Evolutionary conservation across 2,797 vertebrate genomes (phyloP), one percentile per base, ranked within the genome.

Genomic region (Bovichtus diacanthus): DNA sequence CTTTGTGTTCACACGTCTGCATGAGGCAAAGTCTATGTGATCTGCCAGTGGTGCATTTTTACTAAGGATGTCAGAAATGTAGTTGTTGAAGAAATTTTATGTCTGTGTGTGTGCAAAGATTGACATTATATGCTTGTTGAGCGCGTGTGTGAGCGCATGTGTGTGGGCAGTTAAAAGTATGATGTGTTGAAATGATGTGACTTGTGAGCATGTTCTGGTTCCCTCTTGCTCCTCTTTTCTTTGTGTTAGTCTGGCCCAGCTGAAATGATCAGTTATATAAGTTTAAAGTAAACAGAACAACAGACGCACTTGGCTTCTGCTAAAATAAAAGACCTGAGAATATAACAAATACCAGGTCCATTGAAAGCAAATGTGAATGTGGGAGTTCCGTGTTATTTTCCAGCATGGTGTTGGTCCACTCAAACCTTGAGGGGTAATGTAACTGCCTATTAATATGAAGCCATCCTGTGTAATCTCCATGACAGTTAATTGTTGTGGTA

Each of bases 151-250:
- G 61, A 23, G 34, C 6, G 55, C 2, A 11, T 38, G 60, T 50
- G 55, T 51, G 74, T 59, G 66, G 5, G 71, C 50, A 62, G 72
- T 76, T 80, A 51, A 61, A n/a, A 64, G 77, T 82, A 59, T 64
- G 78, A 83, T 10, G 3, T 67, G 67, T 76, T 71, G 70, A 83
- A 78, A 80, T 16, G 6, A 74, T 71, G 80, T 83, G 75, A 84
- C 67, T 71, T 85, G 81, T 85, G 69, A 77, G 85, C 88, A 87
- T 86, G 89, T 85, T 83, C 51, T 76, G 81, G 56, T 84, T 81
- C 74, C 59, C 12, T 58, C 55, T 31, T 21, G 21, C 67, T 49
- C 47, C 31, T 58, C 44, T 38, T 71, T 76, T 70, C 2, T 68
- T 70, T 75, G 54, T 41, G 8, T 75, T 63, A 25, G 72, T 68